Base-by-base conservation (phyloP, 2,113 vertebrate species). In the Toxotes chatareus region DNA sequence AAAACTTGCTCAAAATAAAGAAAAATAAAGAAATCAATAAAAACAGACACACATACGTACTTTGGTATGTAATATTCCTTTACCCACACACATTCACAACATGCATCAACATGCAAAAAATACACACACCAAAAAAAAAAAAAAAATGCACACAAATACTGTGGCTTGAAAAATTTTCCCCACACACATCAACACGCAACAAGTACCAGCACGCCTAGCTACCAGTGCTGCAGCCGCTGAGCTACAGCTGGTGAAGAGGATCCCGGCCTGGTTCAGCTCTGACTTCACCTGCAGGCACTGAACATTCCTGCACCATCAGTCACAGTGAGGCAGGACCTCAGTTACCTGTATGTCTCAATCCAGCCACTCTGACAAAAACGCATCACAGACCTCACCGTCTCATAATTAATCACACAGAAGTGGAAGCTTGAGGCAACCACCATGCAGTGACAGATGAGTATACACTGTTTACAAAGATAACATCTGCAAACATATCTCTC, bases 291-390 rank as follows among this genome's bases (percentile, higher is more conserved):
- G 72, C 72, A 84, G 73, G 70, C 44, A 62, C 62, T 63, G 51
- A 87, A 84, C 85, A 91, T 91, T 92, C 88, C 88, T 82, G 31
- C 38, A 16, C 49, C 51, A 62, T 88, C 49, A 83, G 71, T 92
- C 86, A 90, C 27, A 49, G 0, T 7, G 5, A 70, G 55, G 47
- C 76, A 73, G 68, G 31, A 64, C 44, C 46, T 70, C 67, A 56
- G 7, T 34, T 38, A 27, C 32, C 62, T 55, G 38, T 46, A 85
- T 40, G 73, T 86, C 86, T 91, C 84, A 88, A 88, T 88, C 64
- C 57, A 44, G 40, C 32, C 31, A 3, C 31, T 62, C 65, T 38
- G 63, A 80, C 73, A 74, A 60, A 61, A 55, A 36, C 10, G 4
- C 68, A 69, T 73, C 56, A 34, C 62, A 42, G 19, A 63, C 3